Base-by-base conservation (phyloP, 2,888 invertebrate genomes). In the Sinodicranocentrus sp. region DNA sequence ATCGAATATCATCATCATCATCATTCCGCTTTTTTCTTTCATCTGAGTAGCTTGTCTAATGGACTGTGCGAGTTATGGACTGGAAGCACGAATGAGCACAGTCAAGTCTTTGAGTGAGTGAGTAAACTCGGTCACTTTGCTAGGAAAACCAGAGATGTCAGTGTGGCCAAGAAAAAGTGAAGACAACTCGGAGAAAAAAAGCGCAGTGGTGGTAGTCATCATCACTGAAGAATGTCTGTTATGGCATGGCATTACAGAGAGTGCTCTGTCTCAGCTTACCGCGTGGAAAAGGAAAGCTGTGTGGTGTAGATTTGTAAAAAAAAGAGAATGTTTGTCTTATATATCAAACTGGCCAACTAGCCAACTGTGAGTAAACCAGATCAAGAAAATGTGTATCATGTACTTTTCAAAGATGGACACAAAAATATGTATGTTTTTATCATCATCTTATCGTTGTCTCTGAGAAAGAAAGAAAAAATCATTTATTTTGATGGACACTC, bases 61-160 rank as follows among this genome's bases (percentile, higher is more conserved):
- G 82, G 82, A 82, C 82, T 82, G 82, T 82, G 82, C 82, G 73
- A 82, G 73, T 82, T 82, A 82, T 82, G 82, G 82, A 82, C 82
- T 82, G 82, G 82, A 82, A 82, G 82, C 82, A 82, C 82, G 82
- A 82, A 82, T 75, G 82, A 82, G 44, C 82, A 82, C 68, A 68
- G 67, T 73, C 52, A 73, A 82, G 61, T 71, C 52, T 52, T 54
- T 59, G 43, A 71, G 71, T 71, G 70, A 70, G 52, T 44, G 43
- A 82, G 68, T 61, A 82, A 80, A 82, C 61, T 82, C 73, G 82
- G 82, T 82, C 82, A 82, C 63, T 75, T 73, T 57, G 67, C 44
- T 21, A 43, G 54, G 5, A 65, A 28, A 71, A 59, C 59, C 59
- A 72, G 72, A 71, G 33, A 72, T 19, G n/a, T 23, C 57, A 21